phyloP scores from a whole-genome alignment of 2,888 invertebrate genomes.

The Bombylius major region DNA sequence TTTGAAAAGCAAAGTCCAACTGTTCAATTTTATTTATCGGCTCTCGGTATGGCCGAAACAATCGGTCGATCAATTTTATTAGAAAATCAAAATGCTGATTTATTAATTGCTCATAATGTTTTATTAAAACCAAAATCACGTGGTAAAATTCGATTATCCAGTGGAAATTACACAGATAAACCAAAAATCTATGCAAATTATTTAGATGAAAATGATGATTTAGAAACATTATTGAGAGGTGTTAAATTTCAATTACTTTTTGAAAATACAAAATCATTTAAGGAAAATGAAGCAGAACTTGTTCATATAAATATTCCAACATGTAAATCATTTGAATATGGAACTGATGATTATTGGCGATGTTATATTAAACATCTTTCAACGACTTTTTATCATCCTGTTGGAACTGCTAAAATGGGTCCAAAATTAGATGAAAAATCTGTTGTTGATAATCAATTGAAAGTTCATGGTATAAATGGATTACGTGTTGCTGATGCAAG shows the following conservation, averaged over 20 bases:
- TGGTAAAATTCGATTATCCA: conserved; percentile 40
- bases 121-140: conserved; percentile 33
- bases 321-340: conserved; percentile 17
- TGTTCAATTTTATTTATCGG: conserved; percentile 13
- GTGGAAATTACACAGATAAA: conserved; percentile 38
- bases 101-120: conserved; percentile 17
- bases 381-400: conserved; percentile 51
- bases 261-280: conserved; percentile 10
- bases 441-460: conserved; percentile 41
- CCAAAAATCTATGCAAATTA: conserved; percentile 48
- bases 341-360: conserved; percentile 41
- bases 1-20: conserved; percentile 23
- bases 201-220: conserved; percentile 38
- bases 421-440: conserved; percentile 31
- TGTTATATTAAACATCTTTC: conserved; percentile 44
- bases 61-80: background rate
- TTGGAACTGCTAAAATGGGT: conserved; percentile 60
- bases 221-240: conserved; percentile 28
- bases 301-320: conserved; percentile 13
- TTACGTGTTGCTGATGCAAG: conserved; percentile 73
- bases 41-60: conserved; percentile 19
- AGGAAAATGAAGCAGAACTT: conserved; percentile 4
- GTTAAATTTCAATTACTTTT: conserved; percentile 38
- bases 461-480: conserved; percentile 46
- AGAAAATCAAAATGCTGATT: conserved; percentile 1